Conservation (phyloP, 2,113 vertebrate species). For the Caloenas nicobarica region DNA sequence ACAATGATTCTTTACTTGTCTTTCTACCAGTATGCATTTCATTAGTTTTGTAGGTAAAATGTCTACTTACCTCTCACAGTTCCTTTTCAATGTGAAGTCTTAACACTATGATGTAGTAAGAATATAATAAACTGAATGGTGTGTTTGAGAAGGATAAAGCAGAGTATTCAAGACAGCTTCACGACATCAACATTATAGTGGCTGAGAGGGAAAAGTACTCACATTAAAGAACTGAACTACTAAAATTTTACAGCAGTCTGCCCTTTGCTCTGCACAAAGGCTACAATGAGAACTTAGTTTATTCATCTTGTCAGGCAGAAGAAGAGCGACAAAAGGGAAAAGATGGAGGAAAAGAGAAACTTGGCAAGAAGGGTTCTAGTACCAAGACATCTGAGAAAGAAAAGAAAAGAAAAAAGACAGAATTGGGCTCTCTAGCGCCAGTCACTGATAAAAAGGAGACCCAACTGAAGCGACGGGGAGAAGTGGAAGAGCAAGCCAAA, state of each 20-base stretch:
- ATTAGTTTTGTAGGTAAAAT: background rate
- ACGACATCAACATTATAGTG: background rate
- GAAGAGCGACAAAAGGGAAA: conserved; percentile 64
- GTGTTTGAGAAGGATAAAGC: background rate
- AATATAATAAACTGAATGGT: background rate
- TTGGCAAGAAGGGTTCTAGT: conserved; percentile 41
- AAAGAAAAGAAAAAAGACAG: conserved; percentile 73
- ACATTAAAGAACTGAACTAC: background rate
- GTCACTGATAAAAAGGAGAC: conserved; percentile 67
- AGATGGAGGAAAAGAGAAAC: conserved; percentile 60
- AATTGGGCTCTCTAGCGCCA: background rate
- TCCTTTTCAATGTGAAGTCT: background rate
- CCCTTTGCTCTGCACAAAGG: background rate
- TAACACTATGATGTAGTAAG: background rate
- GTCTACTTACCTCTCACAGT: background rate
- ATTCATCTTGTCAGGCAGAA: conserved; percentile 59
- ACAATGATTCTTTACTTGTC: background rate
- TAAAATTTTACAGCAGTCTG: background rate
- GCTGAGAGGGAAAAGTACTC: background rate
- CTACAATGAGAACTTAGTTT: background rate
- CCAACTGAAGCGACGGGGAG: conserved; percentile 79
- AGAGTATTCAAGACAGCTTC: background rate
- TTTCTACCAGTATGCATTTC: background rate
- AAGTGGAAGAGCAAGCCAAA: conserved; percentile 63
- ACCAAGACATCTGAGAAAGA: conserved; percentile 71